Base-by-base conservation (phyloP, 2,113 vertebrate genomes). In the Manacus vitellinus region DNA sequence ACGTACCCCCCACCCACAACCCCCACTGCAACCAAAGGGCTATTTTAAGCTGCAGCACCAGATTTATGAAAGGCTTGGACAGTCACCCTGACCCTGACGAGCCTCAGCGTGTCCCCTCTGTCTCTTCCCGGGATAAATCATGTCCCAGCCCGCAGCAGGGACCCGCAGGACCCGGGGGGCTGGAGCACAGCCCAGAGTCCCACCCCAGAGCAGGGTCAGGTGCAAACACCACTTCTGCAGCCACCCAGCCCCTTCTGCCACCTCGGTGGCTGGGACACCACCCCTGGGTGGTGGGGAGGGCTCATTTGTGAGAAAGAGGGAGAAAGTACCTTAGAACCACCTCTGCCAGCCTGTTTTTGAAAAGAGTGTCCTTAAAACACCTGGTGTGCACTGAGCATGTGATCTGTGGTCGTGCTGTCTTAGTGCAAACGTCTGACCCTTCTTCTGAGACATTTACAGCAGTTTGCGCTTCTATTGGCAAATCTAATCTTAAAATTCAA, bases 41-140 rank as follows among this genome's bases (percentile, higher is more conserved):
- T 95, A 76, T 96, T 95, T 92, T 91, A 70, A 88, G 79, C 63
- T 11, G 2, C 82, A 80, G 79, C 67, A 19, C 51, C 19, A 23
- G 46, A 25, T 35, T 74, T 66, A n/a, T 3, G 5, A 49, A 84
- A 74, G 72, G 68, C 76, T 66, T n/a, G 61, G 84, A 23, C 63
- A 30, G 80, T 30, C 17, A 43, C 47, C 33, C 49, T 52, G 94
- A 43, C 75, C 44, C 58, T 44, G 94, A 39, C 0, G 8, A 76
- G 63, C 68, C 80, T 27, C 28, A 44, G 84, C 28, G 2, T 3
- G 17, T 83, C 83, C 68, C 59, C 68, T 63, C 30, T 5, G 25
- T 49, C 54, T 41, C 82, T 73, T 94, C 84, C 66, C 31, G n/a
- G 47, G 82, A 88, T 55, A 56, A 95, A 47, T 61, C 7, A 1